Base-by-base conservation (phyloP, 2,113 vertebrate genomes). In the Bolborhynchus lineola region DNA sequence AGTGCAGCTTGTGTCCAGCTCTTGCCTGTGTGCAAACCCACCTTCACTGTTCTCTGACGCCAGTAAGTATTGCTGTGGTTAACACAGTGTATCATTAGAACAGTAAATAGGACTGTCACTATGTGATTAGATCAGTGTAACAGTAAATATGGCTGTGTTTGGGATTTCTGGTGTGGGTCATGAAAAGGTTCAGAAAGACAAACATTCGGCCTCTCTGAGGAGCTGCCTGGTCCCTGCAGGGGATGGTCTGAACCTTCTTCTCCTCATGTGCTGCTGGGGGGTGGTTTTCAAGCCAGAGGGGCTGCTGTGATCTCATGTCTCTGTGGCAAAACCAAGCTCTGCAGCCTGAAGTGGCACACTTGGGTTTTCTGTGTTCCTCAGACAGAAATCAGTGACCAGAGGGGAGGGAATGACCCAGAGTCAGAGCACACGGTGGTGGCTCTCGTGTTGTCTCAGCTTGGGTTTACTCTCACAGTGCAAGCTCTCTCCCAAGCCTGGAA, bases 381-480 rank as follows among this genome's bases (percentile, higher is more conserved):
- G 37, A 16, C 41, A 17, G 31, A 6, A 50, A 8, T 17, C 24
- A 24, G 21, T 47, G 70, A 39, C 39, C 41, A 47, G 44, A 63
- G 50, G 0, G 0, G 25, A 44, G 62, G 60, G 5, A 55, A 9
- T 25, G 23, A 8, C 8, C 53, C 39, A 10, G 13, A 11, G 42
- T 41, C 44, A 37, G 42, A 50, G 53, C 37, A 20, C 19, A 1
- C 49, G 39, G 49, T 25, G 55, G 5, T 33, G 29, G 20, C 16
- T 19, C 23, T 33, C 24, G 2, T 1, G 24, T 24, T 65, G 8
- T 42, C 69, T 83, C 13, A 25, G 10, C 26, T 35, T 77, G 60
- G 2, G 13, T 63, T 59, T 59, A 17, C 57, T 47, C 64, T 37
- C 57, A 2, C 39, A 42, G 37, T 39, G 42, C 31, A 20, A 21